Evolutionary conservation across 2,888 invertebrate genomes (phyloP).

Genomic region (Dichetophora obliterata): DNA sequence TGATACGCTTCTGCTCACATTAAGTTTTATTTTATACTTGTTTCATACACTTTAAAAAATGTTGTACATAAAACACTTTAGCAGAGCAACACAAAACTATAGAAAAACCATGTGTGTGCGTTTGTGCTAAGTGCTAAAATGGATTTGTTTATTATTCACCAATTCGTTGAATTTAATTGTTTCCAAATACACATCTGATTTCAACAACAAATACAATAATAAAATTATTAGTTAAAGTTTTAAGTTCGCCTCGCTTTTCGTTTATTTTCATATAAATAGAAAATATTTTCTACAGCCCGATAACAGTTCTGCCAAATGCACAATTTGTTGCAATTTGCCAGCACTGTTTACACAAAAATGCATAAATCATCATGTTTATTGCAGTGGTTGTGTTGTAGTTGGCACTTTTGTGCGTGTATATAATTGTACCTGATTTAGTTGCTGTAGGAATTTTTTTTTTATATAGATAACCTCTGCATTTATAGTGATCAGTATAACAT

Average conservation of each 20-base stretch:
- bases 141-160: constrained; percentile 3
- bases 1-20: neutral
- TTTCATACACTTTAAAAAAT: neutral
- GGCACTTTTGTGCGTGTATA: neutral
- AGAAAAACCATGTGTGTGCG: neutral
- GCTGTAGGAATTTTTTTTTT: neutral
- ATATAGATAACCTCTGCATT: too few relatives aligned
- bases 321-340: constrained; percentile 12
- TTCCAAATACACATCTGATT: constrained; percentile 24
- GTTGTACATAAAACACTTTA: neutral
- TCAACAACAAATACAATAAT: neutral
- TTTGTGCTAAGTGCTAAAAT: neutral
- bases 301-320: neutral
- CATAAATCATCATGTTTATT: constrained; percentile 20
- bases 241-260: neutral
- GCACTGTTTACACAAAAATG: neutral
- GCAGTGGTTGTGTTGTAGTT: neutral
- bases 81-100: neutral
- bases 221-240: neutral
- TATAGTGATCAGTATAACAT: too few relatives aligned
- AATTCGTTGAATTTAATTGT: constrained; percentile 32
- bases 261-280: neutral
- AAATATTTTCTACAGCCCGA: neutral
- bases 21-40: neutral
- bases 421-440: neutral